Percentiles rank a stretch among this genome's conserved stretches.
Evolutionary conservation across 2,888 invertebrate genomes (phyloP).

Genomic region (Scrobipalpa atriplicella): DNA sequence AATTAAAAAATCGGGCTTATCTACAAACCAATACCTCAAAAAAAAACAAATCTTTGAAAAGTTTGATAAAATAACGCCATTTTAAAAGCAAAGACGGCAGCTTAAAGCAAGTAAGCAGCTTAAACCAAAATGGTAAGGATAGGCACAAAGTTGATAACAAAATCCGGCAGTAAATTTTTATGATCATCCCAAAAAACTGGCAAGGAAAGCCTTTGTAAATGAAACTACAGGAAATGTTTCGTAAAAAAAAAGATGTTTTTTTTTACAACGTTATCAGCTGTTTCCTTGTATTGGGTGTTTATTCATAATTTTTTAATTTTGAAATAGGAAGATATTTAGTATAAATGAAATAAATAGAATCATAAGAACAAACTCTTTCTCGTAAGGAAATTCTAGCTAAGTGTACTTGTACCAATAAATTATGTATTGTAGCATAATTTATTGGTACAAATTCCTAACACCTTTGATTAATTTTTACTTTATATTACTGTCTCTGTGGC

Average conservation of each 20-base stretch:
- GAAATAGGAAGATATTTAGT: too few species aligned
- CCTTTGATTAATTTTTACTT: too few species aligned
- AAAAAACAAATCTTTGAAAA: background rate
- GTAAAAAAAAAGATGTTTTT: background rate
- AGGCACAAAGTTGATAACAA: conserved; percentile 21
- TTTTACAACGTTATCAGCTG: background rate
- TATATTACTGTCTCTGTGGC: too few species aligned
- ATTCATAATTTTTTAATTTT: too few species aligned
- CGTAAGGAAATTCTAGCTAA: too few species aligned
- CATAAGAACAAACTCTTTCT: too few species aligned
- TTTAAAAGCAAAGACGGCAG: conserved; percentile 4
- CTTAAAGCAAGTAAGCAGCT: conserved; percentile 24
- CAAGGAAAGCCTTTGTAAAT: conserved; percentile 3
- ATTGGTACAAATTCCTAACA: too few species aligned
- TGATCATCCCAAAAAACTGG: conserved; percentile 21
- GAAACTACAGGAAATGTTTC: background rate
- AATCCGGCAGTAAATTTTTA: conserved; percentile 27
- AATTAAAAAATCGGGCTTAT: too few species aligned
- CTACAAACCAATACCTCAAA: too few species aligned
- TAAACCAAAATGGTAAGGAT: conserved; percentile 21
- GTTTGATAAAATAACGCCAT: background rate
- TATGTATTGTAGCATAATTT: too few species aligned
- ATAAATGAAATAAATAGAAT: too few species aligned
- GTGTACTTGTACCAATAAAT: too few species aligned
- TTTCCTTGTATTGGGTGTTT: background rate